These are phyloP conservation scores for Aspiorhynchus laticeps DNA, from an alignment of 2,113 vertebrate genomes.

Conservation along the genomic window DNA sequence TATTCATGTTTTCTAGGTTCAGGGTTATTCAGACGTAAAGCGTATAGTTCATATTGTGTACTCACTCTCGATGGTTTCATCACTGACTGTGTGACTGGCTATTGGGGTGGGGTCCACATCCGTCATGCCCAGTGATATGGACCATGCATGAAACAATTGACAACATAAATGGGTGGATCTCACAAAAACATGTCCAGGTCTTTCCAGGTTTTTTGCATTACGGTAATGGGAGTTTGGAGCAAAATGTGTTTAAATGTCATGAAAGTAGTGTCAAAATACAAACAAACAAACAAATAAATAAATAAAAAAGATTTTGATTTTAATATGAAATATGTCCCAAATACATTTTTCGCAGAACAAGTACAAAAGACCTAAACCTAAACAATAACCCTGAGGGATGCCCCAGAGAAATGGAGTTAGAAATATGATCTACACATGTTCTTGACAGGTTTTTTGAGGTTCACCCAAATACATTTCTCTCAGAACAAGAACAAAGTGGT, in stretches of 20 bases:
- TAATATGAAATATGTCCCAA: too few species aligned
- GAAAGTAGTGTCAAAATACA: neutral
- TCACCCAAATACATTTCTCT: neutral
- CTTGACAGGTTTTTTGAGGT: neutral
- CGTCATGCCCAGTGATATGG: slow-evolving; percentile 57
- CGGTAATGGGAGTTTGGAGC: neutral
- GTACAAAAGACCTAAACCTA: neutral
- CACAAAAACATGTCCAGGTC: neutral
- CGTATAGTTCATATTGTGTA: slow-evolving; percentile 41
- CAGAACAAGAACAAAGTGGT: neutral
- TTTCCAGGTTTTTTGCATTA: neutral
- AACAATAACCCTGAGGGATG: neutral
- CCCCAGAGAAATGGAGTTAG: neutral
- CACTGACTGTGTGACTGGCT: slow-evolving; percentile 70
- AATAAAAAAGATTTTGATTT: too few species aligned
- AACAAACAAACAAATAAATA: too few species aligned
- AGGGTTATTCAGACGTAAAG: neutral
- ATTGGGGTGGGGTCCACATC: slow-evolving; percentile 73
- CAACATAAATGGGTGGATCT: neutral
- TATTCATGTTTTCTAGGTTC: neutral
- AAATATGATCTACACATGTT: neutral
- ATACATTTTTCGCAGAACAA: neutral
- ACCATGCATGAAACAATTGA: slow-evolving; percentile 55
- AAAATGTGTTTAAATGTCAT: neutral
- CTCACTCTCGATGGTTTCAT: slow-evolving; percentile 83